Evolutionary conservation across 1,140 invertebrate genomes (phyloP).

Genomic region (Panulirus ornatus): DNA sequence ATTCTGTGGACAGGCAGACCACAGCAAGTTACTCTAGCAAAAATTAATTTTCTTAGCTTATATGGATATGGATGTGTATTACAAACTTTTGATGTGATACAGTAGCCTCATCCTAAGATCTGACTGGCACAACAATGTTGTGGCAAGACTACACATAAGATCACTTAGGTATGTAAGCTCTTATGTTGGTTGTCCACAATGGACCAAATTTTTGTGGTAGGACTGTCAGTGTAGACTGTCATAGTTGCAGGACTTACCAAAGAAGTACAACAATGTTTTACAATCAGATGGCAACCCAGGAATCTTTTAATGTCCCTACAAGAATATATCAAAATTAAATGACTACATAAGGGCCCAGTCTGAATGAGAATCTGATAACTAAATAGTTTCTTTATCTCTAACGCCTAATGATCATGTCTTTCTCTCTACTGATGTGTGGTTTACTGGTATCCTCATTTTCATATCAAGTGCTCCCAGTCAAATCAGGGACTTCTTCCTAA

Average conservation of each 20-base stretch:
- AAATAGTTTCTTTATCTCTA: too few relatives aligned
- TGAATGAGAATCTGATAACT: too few relatives aligned
- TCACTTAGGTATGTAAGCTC: not conserved
- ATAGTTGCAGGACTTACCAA: not conserved
- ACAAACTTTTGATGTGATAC: not conserved
- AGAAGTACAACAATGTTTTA: slow-evolving; percentile 2
- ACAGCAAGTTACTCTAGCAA: too few relatives aligned
- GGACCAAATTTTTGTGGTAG: slow-evolving; percentile 5
- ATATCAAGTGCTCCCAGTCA: too few relatives aligned
- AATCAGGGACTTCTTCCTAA: too few relatives aligned
- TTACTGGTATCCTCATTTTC: too few relatives aligned
- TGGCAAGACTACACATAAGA: not conserved
- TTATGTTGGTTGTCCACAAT: not conserved
- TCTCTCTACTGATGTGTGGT: too few relatives aligned
- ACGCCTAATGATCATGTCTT: too few relatives aligned
- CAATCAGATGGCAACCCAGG: not conserved
- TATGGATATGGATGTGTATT: not conserved
- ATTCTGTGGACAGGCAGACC: too few relatives aligned
- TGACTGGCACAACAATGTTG: not conserved
- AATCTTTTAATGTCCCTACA: not conserved
- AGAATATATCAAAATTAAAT: not conserved
- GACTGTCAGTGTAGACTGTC: not conserved
- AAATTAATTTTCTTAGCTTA: too few relatives aligned
- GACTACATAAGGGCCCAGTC: too few relatives aligned
- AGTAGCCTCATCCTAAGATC: not conserved